Base-by-base conservation (phyloP, 2,113 vertebrate genomes). In the Cryptomyrus ogoouensis region DNA sequence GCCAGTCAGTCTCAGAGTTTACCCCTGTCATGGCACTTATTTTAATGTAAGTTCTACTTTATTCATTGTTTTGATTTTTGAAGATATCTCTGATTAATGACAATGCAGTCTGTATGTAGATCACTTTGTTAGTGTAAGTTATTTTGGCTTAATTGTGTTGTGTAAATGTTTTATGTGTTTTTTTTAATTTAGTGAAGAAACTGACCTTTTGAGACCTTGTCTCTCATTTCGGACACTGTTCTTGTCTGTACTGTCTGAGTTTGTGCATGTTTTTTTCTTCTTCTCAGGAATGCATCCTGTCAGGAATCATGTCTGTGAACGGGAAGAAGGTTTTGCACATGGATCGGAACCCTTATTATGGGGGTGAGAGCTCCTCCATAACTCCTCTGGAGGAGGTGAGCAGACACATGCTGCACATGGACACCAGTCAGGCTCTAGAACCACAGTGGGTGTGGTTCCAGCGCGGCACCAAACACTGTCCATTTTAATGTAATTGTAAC, bases 311-410 rank as follows among this genome's bases (percentile, higher is more conserved):
- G 97, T 98, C 97, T 0, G 97, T 98, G 92, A 98, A 98, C 1
- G 97, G 97, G 53, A 98, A 98, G 92, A 98, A 98, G 94, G 97
- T 98, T 44, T 93, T 98, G 90, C 97, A 98, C 92, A 98, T 98
- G 97, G 97, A 98, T 94, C 95, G 97, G 92, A 98, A 98, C 94
- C 97, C 97, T 0, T 98, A 98, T 93, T 98, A 98, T 12, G 97
- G 97, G 17, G 97, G 97, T 0, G 97, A 98, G 95, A 98, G 97
- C 94, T 97, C 97, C 1, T 98, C 97, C 35, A 98, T 98, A 94
- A 98, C 97, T 62, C 97, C 97, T 2, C 93, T 98, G 94, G 97
- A 98, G 91, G 97, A 98, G 96, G 97, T 98, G 94, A 94, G 92
- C 27, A 5, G 58, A 7, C 2, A 0, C 13, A 35, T 4, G 1